These are phyloP conservation scores for Trachelipus rathkii DNA, from an alignment of 1,140 invertebrate genomes.

Conservation along the genomic window DNA sequence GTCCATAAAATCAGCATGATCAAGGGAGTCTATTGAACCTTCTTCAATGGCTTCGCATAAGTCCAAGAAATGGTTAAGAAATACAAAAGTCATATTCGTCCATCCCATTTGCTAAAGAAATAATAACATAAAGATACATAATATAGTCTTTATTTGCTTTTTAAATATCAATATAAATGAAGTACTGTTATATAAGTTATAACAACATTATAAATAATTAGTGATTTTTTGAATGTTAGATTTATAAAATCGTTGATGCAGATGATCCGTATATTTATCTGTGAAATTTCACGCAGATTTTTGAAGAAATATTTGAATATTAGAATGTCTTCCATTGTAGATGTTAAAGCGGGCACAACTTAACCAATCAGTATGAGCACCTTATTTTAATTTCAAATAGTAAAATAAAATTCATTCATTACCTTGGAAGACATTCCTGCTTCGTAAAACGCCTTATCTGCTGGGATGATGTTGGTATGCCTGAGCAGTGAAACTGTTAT, in stretches of 20 bases:
- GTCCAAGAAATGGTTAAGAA: constrained; percentile 93
- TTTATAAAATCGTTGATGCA: too few relatives aligned
- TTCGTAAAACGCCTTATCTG: constrained; percentile 87
- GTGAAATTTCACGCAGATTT: too few relatives aligned
- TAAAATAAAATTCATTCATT: neutral
- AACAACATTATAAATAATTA: too few relatives aligned
- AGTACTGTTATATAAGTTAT: too few relatives aligned
- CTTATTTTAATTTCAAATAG: neutral
- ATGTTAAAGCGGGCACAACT: too few relatives aligned
- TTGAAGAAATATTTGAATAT: too few relatives aligned
- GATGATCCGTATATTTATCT: too few relatives aligned
- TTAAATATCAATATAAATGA: too few relatives aligned
- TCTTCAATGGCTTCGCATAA: constrained; percentile 93
- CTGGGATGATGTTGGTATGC: constrained; percentile 83
- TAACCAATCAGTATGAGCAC: too few relatives aligned
- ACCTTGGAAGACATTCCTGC: constrained; percentile 63
- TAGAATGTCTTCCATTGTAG: too few relatives aligned
- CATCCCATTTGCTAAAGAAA: constrained; percentile 57
- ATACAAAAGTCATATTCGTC: constrained; percentile 89
- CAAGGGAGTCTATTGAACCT: constrained; percentile 64
- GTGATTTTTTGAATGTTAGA: too few relatives aligned
- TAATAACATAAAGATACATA: constrained; percentile 45
- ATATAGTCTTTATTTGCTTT: too few relatives aligned
- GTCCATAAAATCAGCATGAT: constrained; percentile 79
- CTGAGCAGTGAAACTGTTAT: constrained; percentile 68